Conservation (phyloP, 2,797 vertebrate species). For the Phalloptychus januarius region DNA sequence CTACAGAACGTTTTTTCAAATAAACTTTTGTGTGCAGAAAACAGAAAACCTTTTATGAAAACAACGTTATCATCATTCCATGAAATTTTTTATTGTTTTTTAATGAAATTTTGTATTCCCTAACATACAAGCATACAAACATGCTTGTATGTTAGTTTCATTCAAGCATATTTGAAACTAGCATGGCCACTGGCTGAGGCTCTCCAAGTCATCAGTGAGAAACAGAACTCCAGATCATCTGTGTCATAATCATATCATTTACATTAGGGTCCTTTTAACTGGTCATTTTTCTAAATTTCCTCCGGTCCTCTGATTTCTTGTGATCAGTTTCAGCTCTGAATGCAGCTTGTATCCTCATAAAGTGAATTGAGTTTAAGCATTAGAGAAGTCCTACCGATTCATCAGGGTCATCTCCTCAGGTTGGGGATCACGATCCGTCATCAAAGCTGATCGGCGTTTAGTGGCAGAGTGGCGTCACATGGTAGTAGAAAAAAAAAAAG, state of each 20-base stretch:
- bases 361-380: slow-evolving; percentile 58
- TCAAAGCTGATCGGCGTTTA: slow-evolving; percentile 34
- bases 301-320: slow-evolving; percentile 39
- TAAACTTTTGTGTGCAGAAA: neutral
- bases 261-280: slow-evolving; percentile 21
- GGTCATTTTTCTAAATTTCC: slow-evolving; percentile 54
- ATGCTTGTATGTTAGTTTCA: no score
- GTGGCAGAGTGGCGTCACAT: slow-evolving; percentile 27
- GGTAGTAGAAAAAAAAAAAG: slow-evolving; percentile 24
- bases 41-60: neutral
- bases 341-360: slow-evolving; percentile 47
- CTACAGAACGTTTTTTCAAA: no score
- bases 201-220: slow-evolving; percentile 1
- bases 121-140: no score
- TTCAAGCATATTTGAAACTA: no score
- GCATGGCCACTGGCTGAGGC: neutral
- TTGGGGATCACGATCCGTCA: slow-evolving; percentile 56
- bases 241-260: slow-evolving; percentile 27
- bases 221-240: slow-evolving; percentile 8
- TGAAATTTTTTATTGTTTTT: no score
- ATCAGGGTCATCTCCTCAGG: slow-evolving; percentile 55
- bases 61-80: neutral
- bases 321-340: slow-evolving; percentile 49
- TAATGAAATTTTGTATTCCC: no score
- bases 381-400: slow-evolving; percentile 54